A percentile compares a stretch with the other conserved stretches of the same genome.
These are phyloP conservation scores for Bombylius major DNA, from an alignment of 2,888 invertebrate genomes.

Conservation along the genomic window DNA sequence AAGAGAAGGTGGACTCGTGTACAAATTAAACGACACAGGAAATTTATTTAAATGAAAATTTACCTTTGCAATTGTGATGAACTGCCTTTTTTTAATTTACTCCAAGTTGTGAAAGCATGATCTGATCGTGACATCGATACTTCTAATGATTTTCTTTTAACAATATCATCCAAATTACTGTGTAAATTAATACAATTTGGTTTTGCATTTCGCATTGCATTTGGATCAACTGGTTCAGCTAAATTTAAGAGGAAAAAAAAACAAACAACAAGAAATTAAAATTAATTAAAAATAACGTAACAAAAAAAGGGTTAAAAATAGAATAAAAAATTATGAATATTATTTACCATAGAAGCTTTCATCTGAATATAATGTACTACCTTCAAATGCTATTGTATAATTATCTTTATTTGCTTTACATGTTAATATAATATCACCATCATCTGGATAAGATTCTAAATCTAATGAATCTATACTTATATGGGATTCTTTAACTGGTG, in stretches of 20 bases:
- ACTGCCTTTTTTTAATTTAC: conserved; percentile 63
- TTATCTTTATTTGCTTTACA: conserved; percentile 89
- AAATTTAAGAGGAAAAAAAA: background rate
- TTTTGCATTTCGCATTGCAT: conserved; percentile 19
- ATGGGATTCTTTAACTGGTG: conserved; percentile 71
- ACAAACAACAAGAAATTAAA: background rate
- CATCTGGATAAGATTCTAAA: conserved; percentile 61
- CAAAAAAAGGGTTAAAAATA: background rate
- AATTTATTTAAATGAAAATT: conserved; percentile 12
- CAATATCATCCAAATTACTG: conserved; percentile 35
- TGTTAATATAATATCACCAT: conserved; percentile 76
- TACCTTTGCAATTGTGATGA: conserved; percentile 52
- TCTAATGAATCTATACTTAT: conserved; percentile 85
- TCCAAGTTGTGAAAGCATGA: conserved; percentile 80
- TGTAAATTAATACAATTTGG: conserved; percentile 35
- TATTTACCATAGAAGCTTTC: conserved; percentile 56
- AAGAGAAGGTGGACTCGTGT: too few species aligned
- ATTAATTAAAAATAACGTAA: background rate
- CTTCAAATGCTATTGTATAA: conserved; percentile 90
- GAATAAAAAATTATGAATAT: background rate
- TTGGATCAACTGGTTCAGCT: conserved; percentile 33
- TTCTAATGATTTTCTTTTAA: conserved; percentile 42
- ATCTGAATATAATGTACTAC: conserved; percentile 75
- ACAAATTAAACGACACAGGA: background rate
- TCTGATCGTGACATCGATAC: conserved; percentile 79